A percentile compares a stretch with the other conserved stretches of the same genome.
Conservation (phyloP, 2,797 vertebrate species). For the Diceros bicornis region DNA sequence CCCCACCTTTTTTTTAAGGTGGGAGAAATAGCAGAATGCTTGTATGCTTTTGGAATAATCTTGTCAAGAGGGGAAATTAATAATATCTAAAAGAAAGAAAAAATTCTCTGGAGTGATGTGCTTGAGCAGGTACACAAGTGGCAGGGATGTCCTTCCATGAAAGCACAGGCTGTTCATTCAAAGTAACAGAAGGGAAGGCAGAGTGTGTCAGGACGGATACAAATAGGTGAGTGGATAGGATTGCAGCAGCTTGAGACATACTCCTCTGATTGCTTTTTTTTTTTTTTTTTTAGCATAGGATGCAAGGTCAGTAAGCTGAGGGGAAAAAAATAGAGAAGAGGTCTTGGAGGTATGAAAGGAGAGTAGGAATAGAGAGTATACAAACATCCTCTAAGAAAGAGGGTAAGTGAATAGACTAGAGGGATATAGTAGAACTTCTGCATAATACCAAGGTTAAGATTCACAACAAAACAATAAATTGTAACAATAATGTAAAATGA, state of each 20-base stretch:
- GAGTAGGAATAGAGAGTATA: background rate
- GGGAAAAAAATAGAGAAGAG: background rate
- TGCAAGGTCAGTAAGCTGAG: background rate
- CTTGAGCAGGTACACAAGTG: background rate
- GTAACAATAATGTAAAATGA: background rate
- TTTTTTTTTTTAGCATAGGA: background rate
- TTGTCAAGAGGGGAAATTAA: background rate
- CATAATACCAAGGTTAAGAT: background rate
- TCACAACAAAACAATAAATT: background rate
- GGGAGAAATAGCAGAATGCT: background rate
- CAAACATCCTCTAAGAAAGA: background rate
- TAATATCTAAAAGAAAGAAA: conserved; percentile 5
- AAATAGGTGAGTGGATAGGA: background rate
- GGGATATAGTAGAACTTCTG: background rate
- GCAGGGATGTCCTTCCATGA: background rate
- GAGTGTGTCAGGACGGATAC: background rate
- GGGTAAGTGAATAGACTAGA: background rate
- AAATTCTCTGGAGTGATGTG: background rate
- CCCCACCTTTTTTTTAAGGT: background rate
- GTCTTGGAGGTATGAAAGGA: background rate
- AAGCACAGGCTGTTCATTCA: background rate
- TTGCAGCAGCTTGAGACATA: background rate
- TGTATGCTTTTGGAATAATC: background rate
- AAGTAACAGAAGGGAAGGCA: conserved; percentile 20
- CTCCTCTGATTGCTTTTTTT: background rate